phyloP scores from a whole-genome alignment of 2,888 invertebrate genomes.

The Lasioglossum malachurum region DNA sequence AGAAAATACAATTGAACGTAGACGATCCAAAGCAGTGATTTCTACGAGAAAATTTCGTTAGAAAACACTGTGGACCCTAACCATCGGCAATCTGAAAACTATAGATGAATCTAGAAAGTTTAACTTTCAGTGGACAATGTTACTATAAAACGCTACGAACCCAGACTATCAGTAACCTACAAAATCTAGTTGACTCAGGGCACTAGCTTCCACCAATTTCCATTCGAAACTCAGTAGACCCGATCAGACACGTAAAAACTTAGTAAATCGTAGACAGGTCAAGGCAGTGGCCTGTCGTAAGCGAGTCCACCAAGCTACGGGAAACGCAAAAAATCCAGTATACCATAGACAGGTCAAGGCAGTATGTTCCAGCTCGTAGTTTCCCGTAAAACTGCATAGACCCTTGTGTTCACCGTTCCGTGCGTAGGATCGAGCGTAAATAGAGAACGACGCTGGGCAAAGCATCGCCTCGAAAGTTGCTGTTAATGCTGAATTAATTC shows the following conservation, averaged over 20 bases:
- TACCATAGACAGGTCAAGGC: not conserved
- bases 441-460: constrained; percentile 14
- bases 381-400: not conserved
- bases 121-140: not conserved
- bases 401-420: not conserved
- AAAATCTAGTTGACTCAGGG: not conserved
- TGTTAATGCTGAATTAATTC: constrained; percentile 51
- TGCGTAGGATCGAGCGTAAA: constrained; percentile 14
- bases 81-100: not conserved
- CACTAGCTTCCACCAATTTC: not conserved
- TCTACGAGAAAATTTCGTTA: not conserved
- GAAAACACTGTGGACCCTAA: not conserved
- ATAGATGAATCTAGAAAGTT: not conserved
- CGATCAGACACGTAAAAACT: not conserved
- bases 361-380: not conserved
- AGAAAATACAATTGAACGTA: too few relatives aligned
- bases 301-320: not conserved
- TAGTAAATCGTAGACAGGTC: not conserved
- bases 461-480: constrained; percentile 6
- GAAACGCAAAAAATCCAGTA: not conserved
- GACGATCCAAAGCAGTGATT: not conserved
- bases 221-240: not conserved
- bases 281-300: not conserved
- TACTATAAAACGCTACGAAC: not conserved
- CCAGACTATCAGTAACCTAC: not conserved